Conservation (phyloP, 1,140 invertebrate species). For the Apis cerana region DNA sequence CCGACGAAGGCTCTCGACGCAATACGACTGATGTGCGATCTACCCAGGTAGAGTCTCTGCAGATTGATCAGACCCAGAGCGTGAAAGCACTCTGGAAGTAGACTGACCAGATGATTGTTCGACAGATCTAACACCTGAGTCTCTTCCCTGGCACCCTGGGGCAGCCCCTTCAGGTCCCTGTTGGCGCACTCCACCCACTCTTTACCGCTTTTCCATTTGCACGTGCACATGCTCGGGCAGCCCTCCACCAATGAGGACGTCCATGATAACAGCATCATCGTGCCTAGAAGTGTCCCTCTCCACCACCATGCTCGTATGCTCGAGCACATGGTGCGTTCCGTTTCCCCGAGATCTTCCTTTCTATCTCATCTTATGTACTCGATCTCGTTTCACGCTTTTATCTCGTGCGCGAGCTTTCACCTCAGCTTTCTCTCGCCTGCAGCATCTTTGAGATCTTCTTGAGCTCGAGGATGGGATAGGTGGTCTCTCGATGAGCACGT, state of each 20-base stretch:
- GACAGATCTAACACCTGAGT: slow-evolving; percentile 94
- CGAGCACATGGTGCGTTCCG: slow-evolving; percentile 58
- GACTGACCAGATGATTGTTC: slow-evolving; percentile 89
- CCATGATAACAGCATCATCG: slow-evolving; percentile 57
- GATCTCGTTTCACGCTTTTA: background rate
- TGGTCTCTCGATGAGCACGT: background rate
- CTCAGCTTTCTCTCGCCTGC: background rate
- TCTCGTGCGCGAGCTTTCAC: background rate
- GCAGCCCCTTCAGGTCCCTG: slow-evolving; percentile 87
- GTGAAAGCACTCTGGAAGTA: slow-evolving; percentile 89
- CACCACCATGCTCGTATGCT: slow-evolving; percentile 55
- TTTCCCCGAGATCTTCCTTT: slow-evolving; percentile 18
- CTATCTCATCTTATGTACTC: slow-evolving; percentile 30
- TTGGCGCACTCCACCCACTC: slow-evolving; percentile 93
- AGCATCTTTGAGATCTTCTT: background rate
- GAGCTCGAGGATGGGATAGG: background rate
- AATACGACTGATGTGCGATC: slow-evolving; percentile 88
- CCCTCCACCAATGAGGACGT: slow-evolving; percentile 32
- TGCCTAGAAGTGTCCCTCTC: slow-evolving; percentile 55
- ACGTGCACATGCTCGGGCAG: slow-evolving; percentile 89
- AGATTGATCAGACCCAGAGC: slow-evolving; percentile 91
- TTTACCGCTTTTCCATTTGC: slow-evolving; percentile 96
- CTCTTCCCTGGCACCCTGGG: slow-evolving; percentile 91
- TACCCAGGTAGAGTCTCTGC: slow-evolving; percentile 91
- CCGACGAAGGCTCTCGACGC: slow-evolving; percentile 90